phyloP scores from a whole-genome alignment of 2,113 vertebrate genomes.

The Romanogobio albipinnatus region DNA sequence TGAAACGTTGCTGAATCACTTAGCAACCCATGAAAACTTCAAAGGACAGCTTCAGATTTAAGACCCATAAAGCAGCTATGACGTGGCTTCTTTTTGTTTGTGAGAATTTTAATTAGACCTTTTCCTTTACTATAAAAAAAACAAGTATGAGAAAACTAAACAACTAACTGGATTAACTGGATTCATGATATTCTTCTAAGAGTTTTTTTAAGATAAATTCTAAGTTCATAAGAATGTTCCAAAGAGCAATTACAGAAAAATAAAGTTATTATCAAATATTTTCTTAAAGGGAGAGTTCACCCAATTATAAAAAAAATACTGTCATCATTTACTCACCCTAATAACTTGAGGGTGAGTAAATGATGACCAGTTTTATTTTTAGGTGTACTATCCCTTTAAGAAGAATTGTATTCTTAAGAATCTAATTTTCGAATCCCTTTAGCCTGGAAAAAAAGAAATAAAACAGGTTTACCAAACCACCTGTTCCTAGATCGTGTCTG shows the following conservation, averaged over 20 bases:
- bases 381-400: too few species aligned
- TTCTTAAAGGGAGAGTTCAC: too few species aligned
- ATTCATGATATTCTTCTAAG: background rate
- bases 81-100: background rate
- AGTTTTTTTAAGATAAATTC: too few species aligned
- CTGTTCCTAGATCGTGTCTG: background rate
- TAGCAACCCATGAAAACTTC: background rate
- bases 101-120: background rate
- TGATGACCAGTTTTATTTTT: too few species aligned
- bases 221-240: too few species aligned
- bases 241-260: too few species aligned
- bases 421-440: background rate
- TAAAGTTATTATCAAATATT: too few species aligned
- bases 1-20: background rate
- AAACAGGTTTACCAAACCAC: slow-evolving; percentile 36
- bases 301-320: too few species aligned
- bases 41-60: slow-evolving; percentile 5
- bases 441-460: background rate
- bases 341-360: too few species aligned
- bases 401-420: background rate
- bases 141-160: background rate
- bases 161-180: background rate
- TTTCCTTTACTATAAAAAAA: background rate
- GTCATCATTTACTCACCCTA: too few species aligned
- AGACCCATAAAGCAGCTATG: background rate